Base-by-base conservation (phyloP, 2,888 invertebrate species). In the Cephus runcator region DNA sequence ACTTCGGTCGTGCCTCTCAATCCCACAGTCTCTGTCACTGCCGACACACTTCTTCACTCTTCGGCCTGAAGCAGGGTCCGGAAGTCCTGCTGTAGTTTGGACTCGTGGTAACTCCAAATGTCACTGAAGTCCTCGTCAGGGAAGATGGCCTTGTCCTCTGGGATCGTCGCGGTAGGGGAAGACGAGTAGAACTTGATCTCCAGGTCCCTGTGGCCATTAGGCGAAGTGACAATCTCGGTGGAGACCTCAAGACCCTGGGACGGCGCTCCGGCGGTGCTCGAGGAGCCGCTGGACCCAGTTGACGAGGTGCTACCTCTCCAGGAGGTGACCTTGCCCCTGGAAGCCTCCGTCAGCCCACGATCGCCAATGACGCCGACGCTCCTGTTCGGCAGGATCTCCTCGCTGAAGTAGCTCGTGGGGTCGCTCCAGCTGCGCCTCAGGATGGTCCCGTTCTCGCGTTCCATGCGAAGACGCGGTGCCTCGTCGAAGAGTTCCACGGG, bases 101-200 rank as follows among this genome's bases (percentile, higher is more conserved):
- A 88, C 83, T 90, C 90, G 85, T 90, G 91, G 81, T 90, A 91
- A 83, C 91, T 90, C 91, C 91, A 91, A 81, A 91, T 91, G 76
- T 91, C 91, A 85, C 85, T 89, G 77, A 87, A 88, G 33, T 71
- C 71, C 68, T 78, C 78, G 36, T 78, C 87, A 34, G 82, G 75
- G 73, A 83, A 84, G 31, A 79, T 77, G 11, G 83, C 73, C 76
- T 88, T 88, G 78, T 88, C 86, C 40, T 88, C 88, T 56, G 79
- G 83, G 4, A 78, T 76, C 11, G 91, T 88, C 84, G 92, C 90
- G 69, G 85, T 82, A 84, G 92, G 92, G 88, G 94, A 93, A 85
- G 94, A 93, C 84, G 95, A 95, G 92, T 95, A 96, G 92, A 96
- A 95, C 90, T 95, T 95, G 85, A 96, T 96, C 92, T 96, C 96